phyloP scores from a whole-genome alignment of 2,888 invertebrate species.

The Ecliptopera silaceata region DNA sequence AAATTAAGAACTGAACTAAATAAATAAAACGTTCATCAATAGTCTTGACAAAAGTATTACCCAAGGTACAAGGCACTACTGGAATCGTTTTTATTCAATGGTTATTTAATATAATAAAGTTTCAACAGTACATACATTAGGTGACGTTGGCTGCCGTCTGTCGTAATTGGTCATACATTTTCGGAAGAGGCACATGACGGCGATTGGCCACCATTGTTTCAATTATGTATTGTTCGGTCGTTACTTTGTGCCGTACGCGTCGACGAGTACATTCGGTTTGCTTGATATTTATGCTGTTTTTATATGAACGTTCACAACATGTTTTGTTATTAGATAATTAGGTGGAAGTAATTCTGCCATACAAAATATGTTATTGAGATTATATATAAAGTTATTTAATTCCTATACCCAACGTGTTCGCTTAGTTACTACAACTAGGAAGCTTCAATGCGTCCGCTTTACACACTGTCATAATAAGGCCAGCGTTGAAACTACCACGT shows the following conservation, averaged over 20 bases:
- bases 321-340: neutral
- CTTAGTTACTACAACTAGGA: too few relatives aligned
- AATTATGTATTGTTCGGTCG: conserved; percentile 16
- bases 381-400: neutral
- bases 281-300: neutral
- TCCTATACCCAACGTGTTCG: neutral
- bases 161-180: conserved; percentile 16
- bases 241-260: conserved; percentile 2
- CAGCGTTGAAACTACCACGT: conserved; percentile 21
- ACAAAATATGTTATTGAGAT: neutral
- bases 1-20: neutral
- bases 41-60: neutral
- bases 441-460: neutral
- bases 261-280: conserved; percentile 3
- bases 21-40: neutral
- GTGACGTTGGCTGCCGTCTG: neutral
- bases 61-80: conserved; percentile 2
- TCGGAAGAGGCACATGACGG: conserved; percentile 6
- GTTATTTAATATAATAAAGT: neutral
- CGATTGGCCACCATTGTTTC: conserved; percentile 19
- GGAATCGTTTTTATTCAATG: neutral
- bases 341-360: neutral
- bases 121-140: neutral
- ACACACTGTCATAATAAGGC: conserved; percentile 3
- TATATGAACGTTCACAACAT: neutral